phyloP scores from a whole-genome alignment of 2,113 vertebrate genomes.

The Vimba vimba region DNA sequence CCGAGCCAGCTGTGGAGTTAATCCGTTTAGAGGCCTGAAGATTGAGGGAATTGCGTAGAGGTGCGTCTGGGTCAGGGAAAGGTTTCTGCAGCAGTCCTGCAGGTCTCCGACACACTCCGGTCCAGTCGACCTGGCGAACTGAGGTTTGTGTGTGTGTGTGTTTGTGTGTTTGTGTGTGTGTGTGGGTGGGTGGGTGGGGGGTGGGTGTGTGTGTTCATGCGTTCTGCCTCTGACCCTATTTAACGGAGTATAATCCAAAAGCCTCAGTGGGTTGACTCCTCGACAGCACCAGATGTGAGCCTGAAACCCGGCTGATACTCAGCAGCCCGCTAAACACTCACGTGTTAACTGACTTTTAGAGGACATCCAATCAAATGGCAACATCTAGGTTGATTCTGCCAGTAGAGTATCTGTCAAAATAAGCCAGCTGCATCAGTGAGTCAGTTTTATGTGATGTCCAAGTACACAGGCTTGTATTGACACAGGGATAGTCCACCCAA shows the following conservation, averaged over 20 bases:
- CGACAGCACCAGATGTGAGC: conserved; percentile 53
- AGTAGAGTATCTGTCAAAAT: conserved; percentile 23
- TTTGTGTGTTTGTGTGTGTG: conserved; percentile 18
- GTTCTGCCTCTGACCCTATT: conserved; percentile 28
- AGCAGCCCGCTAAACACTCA: conserved; percentile 30
- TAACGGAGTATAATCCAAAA: conserved; percentile 40
- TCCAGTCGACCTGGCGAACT: neutral
- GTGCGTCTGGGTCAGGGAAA: conserved; percentile 14
- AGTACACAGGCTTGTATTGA: conserved; percentile 9
- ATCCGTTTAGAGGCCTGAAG: conserved; percentile 24
- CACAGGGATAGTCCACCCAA: neutral
- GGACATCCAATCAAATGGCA: conserved; percentile 33
- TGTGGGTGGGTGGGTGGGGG: neutral
- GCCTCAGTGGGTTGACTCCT: conserved; percentile 33
- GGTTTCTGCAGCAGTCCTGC: neutral
- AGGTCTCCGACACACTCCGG: neutral
- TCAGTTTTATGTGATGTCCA: conserved; percentile 18
- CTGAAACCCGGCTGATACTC: conserved; percentile 44
- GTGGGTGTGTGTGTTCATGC: conserved; percentile 5
- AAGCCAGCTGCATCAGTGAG: conserved; percentile 5
- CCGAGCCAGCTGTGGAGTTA: conserved; percentile 23
- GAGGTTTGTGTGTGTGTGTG: conserved; percentile 7
- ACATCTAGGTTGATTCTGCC: neutral
- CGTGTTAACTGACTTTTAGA: conserved; percentile 36
- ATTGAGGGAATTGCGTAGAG: conserved; percentile 6